Base-by-base conservation (phyloP, 2,113 vertebrate genomes). In the Ctenodactylus gundi region DNA sequence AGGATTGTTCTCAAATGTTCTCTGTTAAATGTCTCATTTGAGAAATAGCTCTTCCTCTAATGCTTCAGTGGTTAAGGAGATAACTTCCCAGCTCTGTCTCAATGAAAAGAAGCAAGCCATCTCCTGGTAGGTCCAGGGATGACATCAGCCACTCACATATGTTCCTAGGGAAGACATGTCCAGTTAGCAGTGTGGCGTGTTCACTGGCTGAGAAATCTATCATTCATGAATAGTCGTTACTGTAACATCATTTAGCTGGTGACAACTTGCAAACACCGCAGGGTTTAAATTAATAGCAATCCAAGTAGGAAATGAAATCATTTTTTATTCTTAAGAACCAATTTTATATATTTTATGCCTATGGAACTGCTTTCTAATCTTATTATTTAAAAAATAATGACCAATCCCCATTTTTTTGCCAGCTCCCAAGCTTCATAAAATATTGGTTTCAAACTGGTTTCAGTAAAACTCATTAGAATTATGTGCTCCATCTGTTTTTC, bases 301-400 rank as follows among this genome's bases (percentile, higher is more conserved):
- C 95, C 96, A 94, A 97, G 78, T 60, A 94, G 96, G 93, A 98
- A 98, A 98, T 96, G 57, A 95, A 98, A 97, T 96, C 76, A 36
- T 98, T 98, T 98, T 97, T 98, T 98, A 98, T 97, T 98, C 97
- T 96, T 97, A 97, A 97, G 97, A 98, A 94, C 94, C 91, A 96
- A 96, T 98, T 98, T 97, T 97, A 67, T 96, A 93, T 70, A 91
- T 91, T 97, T 98, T 97, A 97, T 97, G 96, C 95, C 97, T 97
- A 51, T 96, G 95, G 97, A 98, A 98, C 96, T 93, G 92, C 96
- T 98, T 98, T 98, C 95, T 97, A 97, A 97, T 98, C 96, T 98
- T 98, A 98, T 97, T 98, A 97, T 98, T 98, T 97, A 95, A 98
- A 98, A 98, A 98, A 98, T 98, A 98, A 98, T 97, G 97, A 97